Conservation (phyloP, 2,113 vertebrate genomes). For the Limnothrissa miodon region DNA sequence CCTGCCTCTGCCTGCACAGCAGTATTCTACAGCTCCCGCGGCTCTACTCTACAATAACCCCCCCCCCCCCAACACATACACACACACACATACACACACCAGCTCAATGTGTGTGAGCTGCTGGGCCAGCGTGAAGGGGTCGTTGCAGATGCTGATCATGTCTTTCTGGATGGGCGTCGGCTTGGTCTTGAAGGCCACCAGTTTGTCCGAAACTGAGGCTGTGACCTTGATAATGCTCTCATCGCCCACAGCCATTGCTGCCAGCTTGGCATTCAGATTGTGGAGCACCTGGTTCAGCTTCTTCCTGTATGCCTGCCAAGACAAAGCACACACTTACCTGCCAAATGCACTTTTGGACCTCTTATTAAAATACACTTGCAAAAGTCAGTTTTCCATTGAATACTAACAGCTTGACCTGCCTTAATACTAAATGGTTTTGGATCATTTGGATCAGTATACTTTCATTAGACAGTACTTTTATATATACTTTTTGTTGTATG, state of each 20-base stretch:
- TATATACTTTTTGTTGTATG: too few species aligned
- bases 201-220: constrained; percentile 75
- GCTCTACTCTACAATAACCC: neutral
- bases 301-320: constrained; percentile 5
- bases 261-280: constrained; percentile 5
- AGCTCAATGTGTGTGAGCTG: constrained; percentile 95
- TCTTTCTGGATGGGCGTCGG: constrained; percentile 86
- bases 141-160: constrained; percentile 84
- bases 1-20: neutral
- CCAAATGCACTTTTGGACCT: neutral
- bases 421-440: too few species aligned
- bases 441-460: too few species aligned
- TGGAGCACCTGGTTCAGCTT: constrained; percentile 10
- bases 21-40: neutral
- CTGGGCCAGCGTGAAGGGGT: constrained; percentile 88
- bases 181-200: constrained; percentile 81
- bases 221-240: constrained; percentile 87
- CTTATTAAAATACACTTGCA: neutral
- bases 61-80: too few species aligned
- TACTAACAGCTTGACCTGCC: too few species aligned
- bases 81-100: constrained; percentile 64
- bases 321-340: neutral
- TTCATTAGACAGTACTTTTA: too few species aligned
- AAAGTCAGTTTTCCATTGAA: too few species aligned
- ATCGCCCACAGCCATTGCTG: constrained; percentile 54